Percentiles rank a stretch among this genome's conserved stretches.
These are phyloP conservation scores for Schizotus pectinicornis DNA, from an alignment of 2,888 invertebrate genomes.

Conservation along the genomic window DNA sequence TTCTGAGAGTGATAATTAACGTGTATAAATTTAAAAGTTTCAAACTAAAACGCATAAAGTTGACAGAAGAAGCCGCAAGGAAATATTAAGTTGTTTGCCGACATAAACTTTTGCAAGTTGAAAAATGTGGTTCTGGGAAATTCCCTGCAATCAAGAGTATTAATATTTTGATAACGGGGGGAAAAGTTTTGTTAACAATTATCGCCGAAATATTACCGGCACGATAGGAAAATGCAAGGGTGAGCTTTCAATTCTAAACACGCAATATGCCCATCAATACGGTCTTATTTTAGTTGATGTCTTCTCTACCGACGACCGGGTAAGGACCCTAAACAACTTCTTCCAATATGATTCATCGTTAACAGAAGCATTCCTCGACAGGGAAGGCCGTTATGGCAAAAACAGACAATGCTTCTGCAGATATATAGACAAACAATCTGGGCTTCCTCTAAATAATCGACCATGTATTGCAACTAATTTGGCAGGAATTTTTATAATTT, in stretches of 20 bases:
- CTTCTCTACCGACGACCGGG: constrained; percentile 22
- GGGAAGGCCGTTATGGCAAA: constrained; percentile 28
- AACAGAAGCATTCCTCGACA: constrained; percentile 27
- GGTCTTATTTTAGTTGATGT: constrained; percentile 27
- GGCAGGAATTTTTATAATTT: background rate
- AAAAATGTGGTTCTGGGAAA: constrained; percentile 25
- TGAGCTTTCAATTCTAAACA: constrained; percentile 25
- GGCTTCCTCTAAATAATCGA: constrained; percentile 12
- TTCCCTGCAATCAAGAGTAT: constrained; percentile 22
- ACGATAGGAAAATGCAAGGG: constrained; percentile 16
- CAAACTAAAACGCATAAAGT: constrained; percentile 33
- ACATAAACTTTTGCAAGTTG: constrained; percentile 27
- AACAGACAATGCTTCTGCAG: constrained; percentile 30
- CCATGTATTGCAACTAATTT: background rate
- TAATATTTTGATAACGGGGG: constrained; percentile 18
- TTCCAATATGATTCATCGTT: constrained; percentile 32
- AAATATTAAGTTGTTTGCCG: constrained; percentile 32
- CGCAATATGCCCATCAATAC: constrained; percentile 30
- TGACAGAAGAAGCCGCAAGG: constrained; percentile 33
- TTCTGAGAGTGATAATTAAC: constrained; percentile 31
- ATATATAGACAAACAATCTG: constrained; percentile 28
- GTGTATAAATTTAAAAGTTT: constrained; percentile 32
- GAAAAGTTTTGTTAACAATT: constrained; percentile 19
- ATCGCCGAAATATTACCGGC: constrained; percentile 14
- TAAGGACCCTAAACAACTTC: constrained; percentile 28